Evolutionary conservation across 2,113 vertebrate genomes (phyloP).

Genomic region (Oreotrochilus melanogaster): DNA sequence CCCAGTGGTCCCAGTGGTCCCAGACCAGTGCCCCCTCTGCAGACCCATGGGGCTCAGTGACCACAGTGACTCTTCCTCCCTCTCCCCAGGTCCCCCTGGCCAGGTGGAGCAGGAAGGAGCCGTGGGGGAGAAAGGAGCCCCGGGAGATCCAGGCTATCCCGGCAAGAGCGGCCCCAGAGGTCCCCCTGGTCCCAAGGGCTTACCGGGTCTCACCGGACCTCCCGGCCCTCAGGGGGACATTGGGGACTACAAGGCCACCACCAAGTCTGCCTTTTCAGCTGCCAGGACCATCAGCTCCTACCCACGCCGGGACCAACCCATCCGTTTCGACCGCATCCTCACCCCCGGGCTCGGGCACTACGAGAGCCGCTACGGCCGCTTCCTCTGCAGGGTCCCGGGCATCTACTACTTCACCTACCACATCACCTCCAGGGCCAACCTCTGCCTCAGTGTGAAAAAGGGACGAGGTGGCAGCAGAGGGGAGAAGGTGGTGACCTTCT

Average conservation of each 20-base stretch:
- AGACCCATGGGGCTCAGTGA: fast-evolving
- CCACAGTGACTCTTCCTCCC: background rate
- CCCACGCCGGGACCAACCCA: background rate
- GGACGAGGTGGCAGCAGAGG: background rate
- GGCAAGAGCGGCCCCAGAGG: conserved; percentile 82
- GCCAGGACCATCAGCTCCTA: background rate
- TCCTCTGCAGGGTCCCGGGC: conserved; percentile 75
- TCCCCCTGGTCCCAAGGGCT: conserved; percentile 4
- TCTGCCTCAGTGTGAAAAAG: conserved; percentile 80
- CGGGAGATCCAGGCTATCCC: conserved; percentile 64
- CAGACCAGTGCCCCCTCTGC: background rate
- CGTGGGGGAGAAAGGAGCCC: conserved; percentile 74
- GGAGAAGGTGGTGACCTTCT: conserved; percentile 76
- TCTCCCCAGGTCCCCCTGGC: conserved; percentile 72
- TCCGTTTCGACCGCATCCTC: conserved; percentile 75
- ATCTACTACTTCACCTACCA: conserved; percentile 88
- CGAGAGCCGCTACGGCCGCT: conserved; percentile 66
- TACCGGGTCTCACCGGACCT: conserved; percentile 33
- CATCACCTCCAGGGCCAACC: conserved; percentile 67
- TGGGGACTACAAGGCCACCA: conserved; percentile 60
- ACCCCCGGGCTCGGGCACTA: conserved; percentile 64
- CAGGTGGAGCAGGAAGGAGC: background rate
- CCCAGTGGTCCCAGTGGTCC: no score
- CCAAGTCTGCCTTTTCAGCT: conserved; percentile 79
- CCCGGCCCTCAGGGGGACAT: conserved; percentile 66